Evolutionary conservation across 1,140 invertebrate genomes (phyloP).

Genomic region (Nephila pilipes): DNA sequence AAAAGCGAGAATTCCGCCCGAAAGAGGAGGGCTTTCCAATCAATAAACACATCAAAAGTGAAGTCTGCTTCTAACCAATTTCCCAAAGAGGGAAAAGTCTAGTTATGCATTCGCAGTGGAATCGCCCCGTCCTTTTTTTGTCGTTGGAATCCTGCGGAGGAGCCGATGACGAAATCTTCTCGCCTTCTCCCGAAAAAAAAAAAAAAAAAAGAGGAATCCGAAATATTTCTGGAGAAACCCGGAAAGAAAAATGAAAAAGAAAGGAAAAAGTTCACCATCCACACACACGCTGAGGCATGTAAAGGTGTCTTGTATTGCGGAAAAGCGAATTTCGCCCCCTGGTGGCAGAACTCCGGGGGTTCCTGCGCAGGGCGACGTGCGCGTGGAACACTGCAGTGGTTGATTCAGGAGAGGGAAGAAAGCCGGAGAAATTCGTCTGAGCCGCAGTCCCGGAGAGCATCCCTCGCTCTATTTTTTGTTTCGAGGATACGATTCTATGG

Average conservation of each 20-base stretch:
- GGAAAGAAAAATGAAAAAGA: neutral
- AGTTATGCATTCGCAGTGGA: neutral
- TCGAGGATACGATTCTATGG: conserved; percentile 22
- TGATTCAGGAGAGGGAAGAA: conserved; percentile 48
- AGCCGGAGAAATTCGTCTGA: conserved; percentile 40
- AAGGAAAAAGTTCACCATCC: neutral
- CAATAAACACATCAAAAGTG: conserved; percentile 47
- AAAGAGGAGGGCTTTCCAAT: neutral
- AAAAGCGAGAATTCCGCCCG: neutral
- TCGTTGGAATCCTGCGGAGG: neutral
- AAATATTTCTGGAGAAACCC: neutral
- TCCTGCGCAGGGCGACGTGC: conserved; percentile 48
- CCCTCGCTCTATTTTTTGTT: neutral
- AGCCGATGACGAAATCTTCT: neutral
- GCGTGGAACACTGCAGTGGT: conserved; percentile 72
- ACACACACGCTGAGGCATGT: neutral
- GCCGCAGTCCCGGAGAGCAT: neutral
- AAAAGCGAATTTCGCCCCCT: conserved; percentile 57
- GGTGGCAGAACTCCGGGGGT: conserved; percentile 32
- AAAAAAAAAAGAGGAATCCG: neutral
- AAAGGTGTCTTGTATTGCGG: conserved; percentile 73
- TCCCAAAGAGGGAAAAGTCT: neutral
- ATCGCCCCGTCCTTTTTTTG: neutral
- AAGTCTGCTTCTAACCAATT: conserved; percentile 3
- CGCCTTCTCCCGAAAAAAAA: neutral